These are phyloP conservation scores for Drosophila persimilis DNA, from an alignment of 1,140 invertebrate genomes.

Conservation along the genomic window DNA sequence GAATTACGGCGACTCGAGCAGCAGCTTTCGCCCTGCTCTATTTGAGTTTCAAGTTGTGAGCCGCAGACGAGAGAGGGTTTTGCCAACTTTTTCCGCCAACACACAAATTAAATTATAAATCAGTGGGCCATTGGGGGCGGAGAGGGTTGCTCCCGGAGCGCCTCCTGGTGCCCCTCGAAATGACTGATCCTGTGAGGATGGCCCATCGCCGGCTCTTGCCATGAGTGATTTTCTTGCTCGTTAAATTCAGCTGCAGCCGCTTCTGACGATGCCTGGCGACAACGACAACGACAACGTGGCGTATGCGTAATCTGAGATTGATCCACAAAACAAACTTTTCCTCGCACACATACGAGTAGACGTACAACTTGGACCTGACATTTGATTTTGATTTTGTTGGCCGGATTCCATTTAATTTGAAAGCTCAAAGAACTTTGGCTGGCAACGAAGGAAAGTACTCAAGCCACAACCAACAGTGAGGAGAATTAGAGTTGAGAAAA, in stretches of 20 bases:
- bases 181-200: conserved; percentile 23
- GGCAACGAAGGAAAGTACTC: conserved; percentile 22
- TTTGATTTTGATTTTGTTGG: conserved; percentile 17
- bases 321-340: conserved; percentile 52
- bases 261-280: conserved; percentile 43
- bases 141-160: conserved; percentile 12
- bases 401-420: conserved; percentile 35
- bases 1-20: conserved; percentile 45
- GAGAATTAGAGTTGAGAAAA: conserved; percentile 22
- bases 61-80: conserved; percentile 33
- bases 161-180: neutral
- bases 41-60: conserved; percentile 58
- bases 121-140: conserved; percentile 25
- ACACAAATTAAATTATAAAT: conserved; percentile 79
- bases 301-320: conserved; percentile 78
- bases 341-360: conserved; percentile 6
- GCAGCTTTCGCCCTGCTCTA: conserved; percentile 40
- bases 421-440: conserved; percentile 19
- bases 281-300: conserved; percentile 52
- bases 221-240: conserved; percentile 75
- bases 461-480: neutral
- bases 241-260: conserved; percentile 58
- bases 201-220: conserved; percentile 21
- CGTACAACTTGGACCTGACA: conserved; percentile 25
- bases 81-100: conserved; percentile 44